These are phyloP conservation scores for Isurus oxyrinchus DNA, from an alignment of 2,113 vertebrate species.

Conservation along the genomic window DNA sequence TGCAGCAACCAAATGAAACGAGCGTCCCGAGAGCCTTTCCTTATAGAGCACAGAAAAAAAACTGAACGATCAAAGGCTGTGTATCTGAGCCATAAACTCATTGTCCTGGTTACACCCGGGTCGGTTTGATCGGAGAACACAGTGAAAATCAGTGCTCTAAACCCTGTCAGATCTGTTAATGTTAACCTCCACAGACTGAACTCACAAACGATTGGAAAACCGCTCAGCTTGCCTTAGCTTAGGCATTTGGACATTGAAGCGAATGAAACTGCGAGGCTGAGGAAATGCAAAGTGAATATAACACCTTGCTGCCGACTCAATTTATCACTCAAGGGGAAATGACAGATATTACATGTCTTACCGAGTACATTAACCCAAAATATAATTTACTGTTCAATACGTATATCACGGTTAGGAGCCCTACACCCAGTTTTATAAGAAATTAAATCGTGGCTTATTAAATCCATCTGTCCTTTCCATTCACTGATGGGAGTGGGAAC, in stretches of 20 bases:
- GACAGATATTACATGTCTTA: no score
- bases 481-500: neutral
- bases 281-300: neutral
- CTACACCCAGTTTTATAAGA: neutral
- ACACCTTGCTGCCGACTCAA: neutral
- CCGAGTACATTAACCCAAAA: neutral
- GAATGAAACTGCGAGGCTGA: neutral
- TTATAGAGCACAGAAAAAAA: slow-evolving; percentile 46
- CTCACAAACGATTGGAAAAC: no score
- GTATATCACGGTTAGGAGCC: neutral
- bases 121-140: neutral
- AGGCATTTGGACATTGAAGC: neutral
- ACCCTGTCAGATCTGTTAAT: neutral
- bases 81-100: slow-evolving; percentile 49
- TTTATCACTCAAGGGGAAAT: neutral
- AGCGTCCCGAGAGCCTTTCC: slow-evolving; percentile 52
- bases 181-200: neutral
- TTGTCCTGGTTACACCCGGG: neutral
- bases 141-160: neutral
- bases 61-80: slow-evolving; percentile 57
- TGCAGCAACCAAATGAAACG: slow-evolving; percentile 56
- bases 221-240: neutral
- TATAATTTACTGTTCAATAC: neutral
- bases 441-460: neutral
- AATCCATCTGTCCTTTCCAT: neutral